A percentile compares a stretch with the other conserved stretches of the same genome.
Evolutionary conservation across 2,888 invertebrate genomes (phyloP).

Genomic region (Peribatodes rhomboidaria): DNA sequence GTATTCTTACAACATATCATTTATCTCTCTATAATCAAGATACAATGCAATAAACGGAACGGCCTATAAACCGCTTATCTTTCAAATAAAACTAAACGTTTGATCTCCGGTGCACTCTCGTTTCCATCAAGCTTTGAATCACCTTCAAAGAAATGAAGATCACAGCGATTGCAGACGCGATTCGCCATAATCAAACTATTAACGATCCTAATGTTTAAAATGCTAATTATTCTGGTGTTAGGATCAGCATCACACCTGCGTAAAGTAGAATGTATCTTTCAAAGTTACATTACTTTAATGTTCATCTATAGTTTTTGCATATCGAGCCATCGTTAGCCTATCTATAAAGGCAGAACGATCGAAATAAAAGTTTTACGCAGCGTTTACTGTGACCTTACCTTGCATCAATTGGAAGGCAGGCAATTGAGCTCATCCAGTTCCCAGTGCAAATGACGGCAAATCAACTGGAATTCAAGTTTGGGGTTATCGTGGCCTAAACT

Average conservation of each 20-base stretch:
- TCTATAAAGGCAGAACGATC: slow-evolving; percentile 28
- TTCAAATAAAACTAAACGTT: slow-evolving; percentile 27
- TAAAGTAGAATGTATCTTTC: background rate
- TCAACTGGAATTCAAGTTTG: slow-evolving; percentile 47
- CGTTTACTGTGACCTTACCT: slow-evolving; percentile 44
- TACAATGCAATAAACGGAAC: slow-evolving; percentile 8
- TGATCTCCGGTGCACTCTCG: slow-evolving; percentile 31
- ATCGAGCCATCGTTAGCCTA: slow-evolving; percentile 10
- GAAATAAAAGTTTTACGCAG: slow-evolving; percentile 27
- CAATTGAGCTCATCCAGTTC: slow-evolving; percentile 53
- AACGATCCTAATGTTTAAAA: background rate
- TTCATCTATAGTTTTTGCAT: slow-evolving; percentile 10
- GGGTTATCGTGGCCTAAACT: slow-evolving; percentile 34
- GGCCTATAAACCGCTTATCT: slow-evolving; percentile 12
- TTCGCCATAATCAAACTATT: slow-evolving; percentile 11
- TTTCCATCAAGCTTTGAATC: slow-evolving; percentile 30
- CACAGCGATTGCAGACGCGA: slow-evolving; percentile 13
- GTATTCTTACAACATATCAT: slow-evolving; percentile 13
- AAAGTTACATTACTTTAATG: background rate
- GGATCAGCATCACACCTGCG: background rate
- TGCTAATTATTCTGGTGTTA: slow-evolving; percentile 10
- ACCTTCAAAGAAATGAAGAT: slow-evolving; percentile 37
- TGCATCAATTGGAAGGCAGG: slow-evolving; percentile 45
- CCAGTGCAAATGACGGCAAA: slow-evolving; percentile 37
- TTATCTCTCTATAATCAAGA: slow-evolving; percentile 18